These are phyloP conservation scores for Nymphalis io DNA, from an alignment of 1,140 invertebrate species.

Conservation along the genomic window DNA sequence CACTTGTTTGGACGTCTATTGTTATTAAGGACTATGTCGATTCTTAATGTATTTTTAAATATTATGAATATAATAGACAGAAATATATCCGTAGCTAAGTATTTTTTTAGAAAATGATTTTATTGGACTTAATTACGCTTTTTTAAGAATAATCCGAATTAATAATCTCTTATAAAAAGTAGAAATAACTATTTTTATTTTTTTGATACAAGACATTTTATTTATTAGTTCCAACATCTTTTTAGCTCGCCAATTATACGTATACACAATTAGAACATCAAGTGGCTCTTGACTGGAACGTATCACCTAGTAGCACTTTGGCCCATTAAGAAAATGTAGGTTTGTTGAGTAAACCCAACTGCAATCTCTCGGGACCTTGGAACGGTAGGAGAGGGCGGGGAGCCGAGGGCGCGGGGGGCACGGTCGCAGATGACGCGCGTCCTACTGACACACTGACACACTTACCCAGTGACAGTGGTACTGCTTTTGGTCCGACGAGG, in stretches of 20 bases:
- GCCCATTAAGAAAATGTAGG: conserved; percentile 53
- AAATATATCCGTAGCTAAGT: no score
- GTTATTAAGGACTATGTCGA: no score
- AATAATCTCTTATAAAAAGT: no score
- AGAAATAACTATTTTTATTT: no score
- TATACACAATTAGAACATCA: conserved; percentile 8
- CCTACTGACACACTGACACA: conserved; percentile 78
- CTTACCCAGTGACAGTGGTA: conserved; percentile 79
- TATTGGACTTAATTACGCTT: no score
- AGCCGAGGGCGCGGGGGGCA: conserved; percentile 49
- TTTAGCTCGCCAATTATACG: not conserved
- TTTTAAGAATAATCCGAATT: no score
- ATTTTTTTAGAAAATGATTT: no score
- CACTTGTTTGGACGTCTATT: no score
- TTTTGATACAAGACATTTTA: no score
- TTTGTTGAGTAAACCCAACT: conserved; percentile 61
- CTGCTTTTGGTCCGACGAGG: conserved; percentile 77
- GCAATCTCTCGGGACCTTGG: conserved; percentile 72
- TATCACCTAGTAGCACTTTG: conserved; percentile 29
- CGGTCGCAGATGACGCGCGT: conserved; percentile 74
- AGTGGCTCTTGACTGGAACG: conserved; percentile 11
- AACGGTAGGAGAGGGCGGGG: conserved; percentile 51
- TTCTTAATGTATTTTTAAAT: no score
- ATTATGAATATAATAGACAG: no score
- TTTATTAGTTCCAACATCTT: no score